Base-by-base conservation (phyloP, 1,140 invertebrate species). In the Hestina assimilis region DNA sequence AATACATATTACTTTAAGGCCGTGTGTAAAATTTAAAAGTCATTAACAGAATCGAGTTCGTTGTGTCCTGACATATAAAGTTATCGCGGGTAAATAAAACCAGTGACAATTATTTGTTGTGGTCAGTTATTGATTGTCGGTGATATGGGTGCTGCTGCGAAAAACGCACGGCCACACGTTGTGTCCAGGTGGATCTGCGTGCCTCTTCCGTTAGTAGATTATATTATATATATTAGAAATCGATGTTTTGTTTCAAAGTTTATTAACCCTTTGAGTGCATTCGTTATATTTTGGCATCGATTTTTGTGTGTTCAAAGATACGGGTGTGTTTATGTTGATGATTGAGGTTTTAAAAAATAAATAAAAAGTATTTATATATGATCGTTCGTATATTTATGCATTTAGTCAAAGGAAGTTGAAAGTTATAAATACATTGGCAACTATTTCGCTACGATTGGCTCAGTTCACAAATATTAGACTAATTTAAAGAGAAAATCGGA, bases 111-210 rank as follows among this genome's bases (percentile, higher is more conserved):
- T 68, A 62, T 75, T 68, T 43, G 69, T 51, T 69, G 66, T 69
- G 62, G 65, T 68, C 82, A 87, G 82, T 87, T 63, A 68, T 81
- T 72, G 75, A 72, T 65, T 72, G 73, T 68, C 60, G 59, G 73
- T 82, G 76, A 79, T 69, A 87, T 87, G 84, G 84, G 82, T 57
- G 79, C 80, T 45, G 77, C 84, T 20, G 77, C 80, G 59, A 87
- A 69, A 59, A 87, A 84, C 74, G 71, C 84, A 19, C 75, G 84
- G 17, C 83, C 80, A 3, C 80, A 87, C 72, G 79, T 85, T 35
- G 78, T 85, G 35, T 70, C 73, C 58, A 75, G 84, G 68, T 87
- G 84, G 84, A 85, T 87, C 46, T 75, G 82, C 47, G 51, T 69
- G 35, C 84, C 84, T 28, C 63, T 74, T 42, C 81, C 80, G 79